Conservation (phyloP, 2,888 invertebrate species). For the Orthosia gracilis region DNA sequence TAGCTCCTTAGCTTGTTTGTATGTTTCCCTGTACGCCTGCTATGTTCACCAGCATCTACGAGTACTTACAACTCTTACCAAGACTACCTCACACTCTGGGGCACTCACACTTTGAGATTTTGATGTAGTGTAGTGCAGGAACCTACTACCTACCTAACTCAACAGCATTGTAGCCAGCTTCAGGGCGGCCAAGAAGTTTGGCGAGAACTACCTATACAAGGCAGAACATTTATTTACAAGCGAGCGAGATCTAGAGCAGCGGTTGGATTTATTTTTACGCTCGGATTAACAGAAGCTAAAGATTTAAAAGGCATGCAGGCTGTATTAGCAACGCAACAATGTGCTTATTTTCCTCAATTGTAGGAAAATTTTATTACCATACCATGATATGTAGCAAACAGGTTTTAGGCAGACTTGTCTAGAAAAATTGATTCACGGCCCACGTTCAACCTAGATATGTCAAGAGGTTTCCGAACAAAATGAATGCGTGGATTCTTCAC, state of each 20-base stretch:
- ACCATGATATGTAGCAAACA: slow-evolving; percentile 22
- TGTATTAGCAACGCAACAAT: not conserved
- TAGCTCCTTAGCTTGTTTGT: too few species aligned
- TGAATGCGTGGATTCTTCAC: slow-evolving; percentile 81
- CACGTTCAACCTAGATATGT: slow-evolving; percentile 75
- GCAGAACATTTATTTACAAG: not conserved
- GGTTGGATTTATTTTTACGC: too few species aligned
- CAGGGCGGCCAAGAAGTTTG: too few species aligned
- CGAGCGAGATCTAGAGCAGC: not conserved
- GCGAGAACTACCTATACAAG: too few species aligned
- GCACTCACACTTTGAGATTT: too few species aligned
- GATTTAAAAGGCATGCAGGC: not conserved
- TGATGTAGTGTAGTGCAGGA: too few species aligned
- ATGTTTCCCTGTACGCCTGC: not conserved
- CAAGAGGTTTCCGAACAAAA: slow-evolving; percentile 76
- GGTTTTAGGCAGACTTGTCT: slow-evolving; percentile 20
- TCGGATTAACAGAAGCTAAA: not conserved
- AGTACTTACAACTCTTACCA: too few species aligned
- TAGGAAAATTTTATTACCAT: slow-evolving; percentile 1
- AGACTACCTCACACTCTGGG: too few species aligned
- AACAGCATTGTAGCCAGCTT: too few species aligned
- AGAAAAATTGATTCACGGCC: slow-evolving; percentile 15
- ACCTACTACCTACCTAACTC: too few species aligned
- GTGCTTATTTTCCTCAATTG: not conserved
- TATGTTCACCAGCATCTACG: too few species aligned